Conservation (phyloP, 2,888 invertebrate species). For the Lamellibrachia satsuma region DNA sequence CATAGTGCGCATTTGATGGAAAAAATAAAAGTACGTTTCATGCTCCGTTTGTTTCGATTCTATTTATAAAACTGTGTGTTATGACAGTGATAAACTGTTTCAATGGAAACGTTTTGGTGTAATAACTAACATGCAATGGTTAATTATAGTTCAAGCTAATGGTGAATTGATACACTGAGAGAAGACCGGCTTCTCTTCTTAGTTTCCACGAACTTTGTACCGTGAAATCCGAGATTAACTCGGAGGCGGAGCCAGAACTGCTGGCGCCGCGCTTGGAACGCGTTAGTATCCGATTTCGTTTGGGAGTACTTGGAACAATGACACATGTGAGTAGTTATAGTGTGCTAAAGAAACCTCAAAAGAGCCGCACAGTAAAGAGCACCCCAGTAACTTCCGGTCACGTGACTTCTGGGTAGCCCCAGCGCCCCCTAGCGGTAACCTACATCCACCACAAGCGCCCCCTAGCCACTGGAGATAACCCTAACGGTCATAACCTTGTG, state of each 20-base stretch:
- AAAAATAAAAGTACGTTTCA: not conserved
- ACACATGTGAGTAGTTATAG: no score
- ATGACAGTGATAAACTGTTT: not conserved
- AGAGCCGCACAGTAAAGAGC: no score
- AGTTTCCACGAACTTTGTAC: not conserved
- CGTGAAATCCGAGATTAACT: not conserved
- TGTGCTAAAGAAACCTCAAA: no score
- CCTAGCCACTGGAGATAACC: no score
- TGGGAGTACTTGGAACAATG: not conserved
- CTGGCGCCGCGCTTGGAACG: not conserved
- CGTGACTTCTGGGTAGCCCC: no score
- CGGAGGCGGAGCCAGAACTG: not conserved
- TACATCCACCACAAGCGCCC: no score
- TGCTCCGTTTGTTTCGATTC: not conserved
- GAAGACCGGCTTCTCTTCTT: not conserved
- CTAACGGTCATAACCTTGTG: no score
- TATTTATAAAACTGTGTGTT: not conserved
- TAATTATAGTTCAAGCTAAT: not conserved
- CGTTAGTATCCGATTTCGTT: not conserved
- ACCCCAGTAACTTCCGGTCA: no score
- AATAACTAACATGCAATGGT: not conserved
- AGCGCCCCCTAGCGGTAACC: no score
- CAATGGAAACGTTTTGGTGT: not conserved
- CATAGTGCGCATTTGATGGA: not conserved
- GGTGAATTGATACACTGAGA: not conserved